These are phyloP conservation scores for Eudasyphora cyanicolor DNA, from an alignment of 2,888 invertebrate genomes.

Conservation along the genomic window DNA sequence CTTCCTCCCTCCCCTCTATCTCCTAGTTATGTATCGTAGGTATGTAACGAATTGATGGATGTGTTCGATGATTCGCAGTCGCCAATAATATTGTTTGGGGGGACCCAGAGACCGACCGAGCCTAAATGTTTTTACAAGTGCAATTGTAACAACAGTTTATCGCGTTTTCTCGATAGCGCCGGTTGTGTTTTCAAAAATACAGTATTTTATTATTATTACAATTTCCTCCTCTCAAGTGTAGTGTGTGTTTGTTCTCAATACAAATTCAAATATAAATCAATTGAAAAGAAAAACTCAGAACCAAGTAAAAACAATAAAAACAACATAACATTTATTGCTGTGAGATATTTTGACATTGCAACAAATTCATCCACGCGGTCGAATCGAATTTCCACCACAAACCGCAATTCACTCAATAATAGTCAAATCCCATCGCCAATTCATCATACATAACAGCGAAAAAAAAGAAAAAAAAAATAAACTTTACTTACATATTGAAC, in stretches of 20 bases:
- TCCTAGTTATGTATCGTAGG: too few relatives aligned
- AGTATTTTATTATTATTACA: too few relatives aligned
- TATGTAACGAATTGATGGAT: slow-evolving; percentile 14
- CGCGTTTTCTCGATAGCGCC: slow-evolving; percentile 76
- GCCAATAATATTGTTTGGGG: too few relatives aligned
- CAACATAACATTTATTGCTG: background rate
- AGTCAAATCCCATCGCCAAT: slow-evolving; percentile 14
- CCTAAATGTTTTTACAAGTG: slow-evolving; percentile 74
- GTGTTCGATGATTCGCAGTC: slow-evolving; percentile 21
- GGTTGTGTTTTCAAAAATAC: slow-evolving; percentile 71
- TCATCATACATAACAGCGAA: background rate
- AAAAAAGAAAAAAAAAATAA: background rate
- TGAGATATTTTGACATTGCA: slow-evolving; percentile 16
- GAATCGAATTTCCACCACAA: slow-evolving; percentile 60
- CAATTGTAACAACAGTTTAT: slow-evolving; percentile 75
- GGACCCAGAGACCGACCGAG: slow-evolving; percentile 62
- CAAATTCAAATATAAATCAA: background rate
- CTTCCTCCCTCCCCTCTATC: too few relatives aligned
- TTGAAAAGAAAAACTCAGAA: background rate
- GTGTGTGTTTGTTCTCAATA: slow-evolving; percentile 18
- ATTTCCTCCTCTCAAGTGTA: slow-evolving; percentile 25
- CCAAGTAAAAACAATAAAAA: slow-evolving; percentile 19
- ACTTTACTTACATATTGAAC: too few relatives aligned
- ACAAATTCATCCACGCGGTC: slow-evolving; percentile 30
- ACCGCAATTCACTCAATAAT: slow-evolving; percentile 75